Conservation (phyloP, 2,113 vertebrate genomes). For the Macaca nemestrina region DNA sequence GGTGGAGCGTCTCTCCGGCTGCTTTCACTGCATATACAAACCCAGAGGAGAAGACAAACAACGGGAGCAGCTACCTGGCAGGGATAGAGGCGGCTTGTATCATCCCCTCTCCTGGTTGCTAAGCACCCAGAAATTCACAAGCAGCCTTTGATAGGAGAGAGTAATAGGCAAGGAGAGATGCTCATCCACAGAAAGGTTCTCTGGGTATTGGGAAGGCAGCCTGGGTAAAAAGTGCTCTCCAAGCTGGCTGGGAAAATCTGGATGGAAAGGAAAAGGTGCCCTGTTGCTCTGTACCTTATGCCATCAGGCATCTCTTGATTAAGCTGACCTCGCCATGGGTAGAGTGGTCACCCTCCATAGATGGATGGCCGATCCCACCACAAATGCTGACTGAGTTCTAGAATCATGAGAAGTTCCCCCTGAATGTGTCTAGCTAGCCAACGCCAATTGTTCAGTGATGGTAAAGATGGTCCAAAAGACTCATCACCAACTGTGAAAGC, state of each 20-base stretch:
- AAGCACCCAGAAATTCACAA: slow-evolving; percentile 78
- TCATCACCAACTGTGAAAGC: background rate
- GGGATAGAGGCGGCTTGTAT: slow-evolving; percentile 63
- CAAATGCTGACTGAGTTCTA: background rate
- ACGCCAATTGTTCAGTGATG: background rate
- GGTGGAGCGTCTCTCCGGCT: slow-evolving; percentile 60
- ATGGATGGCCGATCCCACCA: background rate
- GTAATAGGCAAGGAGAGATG: slow-evolving; percentile 71
- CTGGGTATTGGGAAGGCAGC: slow-evolving; percentile 52
- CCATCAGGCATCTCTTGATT: background rate
- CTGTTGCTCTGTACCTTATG: background rate
- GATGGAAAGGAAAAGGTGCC: background rate
- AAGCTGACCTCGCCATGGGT: background rate
- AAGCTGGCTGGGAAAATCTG: background rate
- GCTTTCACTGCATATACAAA: slow-evolving; percentile 64
- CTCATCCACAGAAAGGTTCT: slow-evolving; percentile 65
- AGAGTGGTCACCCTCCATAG: background rate
- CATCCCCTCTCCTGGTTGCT: slow-evolving; percentile 79
- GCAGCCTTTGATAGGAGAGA: slow-evolving; percentile 65
- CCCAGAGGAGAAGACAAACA: slow-evolving; percentile 65
- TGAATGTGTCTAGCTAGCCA: background rate
- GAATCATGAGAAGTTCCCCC: background rate
- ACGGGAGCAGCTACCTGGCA: slow-evolving; percentile 71
- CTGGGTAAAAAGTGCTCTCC: background rate
- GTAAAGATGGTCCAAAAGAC: background rate